These are phyloP conservation scores for Nyctalus aviator DNA, from an alignment of 2,797 vertebrate species.

Conservation along the genomic window DNA sequence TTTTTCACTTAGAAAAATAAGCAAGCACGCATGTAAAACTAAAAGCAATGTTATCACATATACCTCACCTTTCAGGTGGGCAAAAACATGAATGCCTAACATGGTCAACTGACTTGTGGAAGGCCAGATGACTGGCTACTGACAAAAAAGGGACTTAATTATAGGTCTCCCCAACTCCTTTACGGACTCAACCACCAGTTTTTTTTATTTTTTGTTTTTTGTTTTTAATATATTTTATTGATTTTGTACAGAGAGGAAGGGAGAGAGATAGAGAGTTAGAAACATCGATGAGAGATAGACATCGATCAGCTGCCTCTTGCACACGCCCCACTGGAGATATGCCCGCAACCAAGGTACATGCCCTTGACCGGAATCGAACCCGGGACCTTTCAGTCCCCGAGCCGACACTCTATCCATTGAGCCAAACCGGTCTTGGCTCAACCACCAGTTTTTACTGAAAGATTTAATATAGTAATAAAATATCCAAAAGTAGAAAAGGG, in stretches of 20 bases:
- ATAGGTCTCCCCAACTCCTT: not conserved
- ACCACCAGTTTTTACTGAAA: not conserved
- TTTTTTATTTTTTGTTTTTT: too few relatives aligned
- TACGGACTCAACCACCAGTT: not conserved
- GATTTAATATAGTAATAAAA: not conserved
- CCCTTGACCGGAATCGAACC: too few relatives aligned
- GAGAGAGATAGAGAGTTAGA: too few relatives aligned
- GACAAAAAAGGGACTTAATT: not conserved
- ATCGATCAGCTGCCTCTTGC: too few relatives aligned
- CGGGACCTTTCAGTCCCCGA: too few relatives aligned
- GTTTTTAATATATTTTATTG: too few relatives aligned
- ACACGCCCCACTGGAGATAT: too few relatives aligned
- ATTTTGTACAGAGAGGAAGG: too few relatives aligned
- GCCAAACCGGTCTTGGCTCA: too few relatives aligned
- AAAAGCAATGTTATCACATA: not conserved
- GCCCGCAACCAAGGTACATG: too few relatives aligned
- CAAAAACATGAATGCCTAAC: not conserved
- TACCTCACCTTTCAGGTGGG: not conserved
- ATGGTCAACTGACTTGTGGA: not conserved
- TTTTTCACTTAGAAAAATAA: constrained; percentile 27
- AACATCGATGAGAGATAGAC: too few relatives aligned
- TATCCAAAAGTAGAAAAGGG: not conserved
- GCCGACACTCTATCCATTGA: too few relatives aligned
- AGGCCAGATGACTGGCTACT: not conserved
- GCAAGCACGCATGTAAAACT: constrained; percentile 14